Evolutionary conservation across 1,140 invertebrate genomes (phyloP).

Genomic region (Carposina sasakii): DNA sequence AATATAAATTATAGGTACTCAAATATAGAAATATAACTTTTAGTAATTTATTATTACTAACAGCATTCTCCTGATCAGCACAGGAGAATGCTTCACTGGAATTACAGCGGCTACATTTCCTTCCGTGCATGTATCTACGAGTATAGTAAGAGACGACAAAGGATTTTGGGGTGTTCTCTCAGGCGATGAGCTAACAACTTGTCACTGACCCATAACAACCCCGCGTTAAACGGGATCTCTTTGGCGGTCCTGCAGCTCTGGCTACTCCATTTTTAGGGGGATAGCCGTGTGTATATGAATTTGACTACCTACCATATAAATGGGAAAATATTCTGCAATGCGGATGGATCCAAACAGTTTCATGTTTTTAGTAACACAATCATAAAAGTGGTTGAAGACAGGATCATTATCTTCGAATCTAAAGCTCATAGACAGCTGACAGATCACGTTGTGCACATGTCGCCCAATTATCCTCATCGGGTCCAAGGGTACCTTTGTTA

Average conservation of each 20-base stretch:
- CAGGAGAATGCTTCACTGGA: too few species aligned
- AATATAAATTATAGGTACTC: too few species aligned
- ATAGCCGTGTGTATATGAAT: neutral
- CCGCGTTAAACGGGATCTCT: too few species aligned
- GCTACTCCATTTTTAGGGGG: neutral
- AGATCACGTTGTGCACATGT: constrained; percentile 93
- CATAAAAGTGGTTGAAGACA: constrained; percentile 84
- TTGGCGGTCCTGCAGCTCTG: constrained; percentile 83
- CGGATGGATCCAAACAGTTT: constrained; percentile 86
- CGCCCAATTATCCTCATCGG: constrained; percentile 82
- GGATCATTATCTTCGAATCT: constrained; percentile 85
- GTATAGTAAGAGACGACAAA: too few species aligned
- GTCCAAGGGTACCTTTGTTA: constrained; percentile 77
- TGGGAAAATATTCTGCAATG: constrained; percentile 76
- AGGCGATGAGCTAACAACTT: too few species aligned
- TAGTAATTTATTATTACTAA: too few species aligned
- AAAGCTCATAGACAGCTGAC: constrained; percentile 90
- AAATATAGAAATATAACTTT: too few species aligned
- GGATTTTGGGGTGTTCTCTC: too few species aligned
- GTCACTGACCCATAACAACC: too few species aligned
- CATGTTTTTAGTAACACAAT: constrained; percentile 91
- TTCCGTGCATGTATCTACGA: too few species aligned
- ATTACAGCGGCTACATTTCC: too few species aligned
- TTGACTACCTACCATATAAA: constrained; percentile 64
- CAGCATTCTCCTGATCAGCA: too few species aligned